Percentiles rank a stretch among this genome's conserved stretches.
phyloP scores from a whole-genome alignment of 2,113 vertebrate genomes.

The Toxotes chatareus region DNA sequence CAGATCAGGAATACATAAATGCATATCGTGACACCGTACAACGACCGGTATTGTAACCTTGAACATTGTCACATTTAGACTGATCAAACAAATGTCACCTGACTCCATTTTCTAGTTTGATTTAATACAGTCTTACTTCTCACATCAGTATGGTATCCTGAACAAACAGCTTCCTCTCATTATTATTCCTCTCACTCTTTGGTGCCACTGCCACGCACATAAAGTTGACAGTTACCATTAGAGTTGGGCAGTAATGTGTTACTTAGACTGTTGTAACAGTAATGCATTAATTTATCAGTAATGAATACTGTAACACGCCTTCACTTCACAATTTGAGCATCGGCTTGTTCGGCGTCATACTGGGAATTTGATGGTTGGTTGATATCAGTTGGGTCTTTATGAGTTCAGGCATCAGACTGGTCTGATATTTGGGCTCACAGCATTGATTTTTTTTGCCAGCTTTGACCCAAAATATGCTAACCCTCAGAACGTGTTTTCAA shows the following conservation, averaged over 20 bases:
- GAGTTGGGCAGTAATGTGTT: not conserved
- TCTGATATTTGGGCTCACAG: not conserved
- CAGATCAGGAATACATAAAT: conserved; percentile 7
- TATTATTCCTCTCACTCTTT: not conserved
- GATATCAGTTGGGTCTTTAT: not conserved
- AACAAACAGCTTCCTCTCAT: not conserved
- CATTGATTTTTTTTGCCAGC: not conserved
- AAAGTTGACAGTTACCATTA: not conserved
- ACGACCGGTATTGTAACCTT: not conserved
- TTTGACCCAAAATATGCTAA: not conserved
- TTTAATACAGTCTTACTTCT: not conserved
- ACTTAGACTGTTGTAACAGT: not conserved
- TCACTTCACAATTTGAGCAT: not conserved
- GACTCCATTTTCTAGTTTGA: not conserved
- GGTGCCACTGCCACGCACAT: not conserved
- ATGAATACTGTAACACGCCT: not conserved
- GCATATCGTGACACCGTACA: not conserved
- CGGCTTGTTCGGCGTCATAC: not conserved
- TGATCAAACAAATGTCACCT: not conserved
- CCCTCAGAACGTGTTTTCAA: not conserved
- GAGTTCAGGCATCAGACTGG: not conserved
- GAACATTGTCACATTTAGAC: not conserved
- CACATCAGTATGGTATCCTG: not conserved
- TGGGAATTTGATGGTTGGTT: not conserved
- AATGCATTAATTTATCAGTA: not conserved